Conservation (phyloP, 2,113 vertebrate species). For the Podarcis muralis region DNA sequence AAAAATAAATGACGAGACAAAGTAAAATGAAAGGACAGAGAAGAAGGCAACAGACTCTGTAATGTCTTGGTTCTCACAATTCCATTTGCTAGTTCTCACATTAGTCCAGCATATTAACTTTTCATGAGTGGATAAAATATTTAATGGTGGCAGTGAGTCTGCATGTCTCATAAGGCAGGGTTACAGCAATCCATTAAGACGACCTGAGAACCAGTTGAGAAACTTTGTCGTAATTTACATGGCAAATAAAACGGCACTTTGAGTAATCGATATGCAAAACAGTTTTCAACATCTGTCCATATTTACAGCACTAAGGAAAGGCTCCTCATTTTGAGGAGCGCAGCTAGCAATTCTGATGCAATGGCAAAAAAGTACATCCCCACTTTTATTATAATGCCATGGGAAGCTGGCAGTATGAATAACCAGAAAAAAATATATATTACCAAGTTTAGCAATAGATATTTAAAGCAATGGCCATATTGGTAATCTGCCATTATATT, state of each 20-base stretch:
- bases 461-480: slow-evolving; percentile 54
- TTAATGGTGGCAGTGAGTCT: slow-evolving; percentile 69
- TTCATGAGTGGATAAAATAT: slow-evolving; percentile 75
- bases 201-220: slow-evolving; percentile 64
- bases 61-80: slow-evolving; percentile 39
- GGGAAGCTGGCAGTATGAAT: slow-evolving; percentile 12
- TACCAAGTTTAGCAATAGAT: slow-evolving; percentile 39
- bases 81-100: slow-evolving; percentile 54
- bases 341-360: slow-evolving; percentile 20
- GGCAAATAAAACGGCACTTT: slow-evolving; percentile 77
- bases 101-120: slow-evolving; percentile 72
- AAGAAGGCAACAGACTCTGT: not conserved
- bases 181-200: slow-evolving; percentile 76
- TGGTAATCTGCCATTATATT: slow-evolving; percentile 24
- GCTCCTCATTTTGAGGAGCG: not conserved
- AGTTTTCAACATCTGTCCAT: slow-evolving; percentile 41
- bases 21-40: slow-evolving; percentile 44
- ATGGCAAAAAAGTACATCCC: slow-evolving; percentile 30
- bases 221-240: slow-evolving; percentile 60
- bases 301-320: slow-evolving; percentile 46
- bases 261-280: slow-evolving; percentile 76
- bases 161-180: slow-evolving; percentile 64
- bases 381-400: not conserved
- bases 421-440: slow-evolving; percentile 15
- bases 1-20: slow-evolving; percentile 63